Base-by-base conservation (phyloP, 2,113 vertebrate species). In the Sphyrna mokarran region DNA sequence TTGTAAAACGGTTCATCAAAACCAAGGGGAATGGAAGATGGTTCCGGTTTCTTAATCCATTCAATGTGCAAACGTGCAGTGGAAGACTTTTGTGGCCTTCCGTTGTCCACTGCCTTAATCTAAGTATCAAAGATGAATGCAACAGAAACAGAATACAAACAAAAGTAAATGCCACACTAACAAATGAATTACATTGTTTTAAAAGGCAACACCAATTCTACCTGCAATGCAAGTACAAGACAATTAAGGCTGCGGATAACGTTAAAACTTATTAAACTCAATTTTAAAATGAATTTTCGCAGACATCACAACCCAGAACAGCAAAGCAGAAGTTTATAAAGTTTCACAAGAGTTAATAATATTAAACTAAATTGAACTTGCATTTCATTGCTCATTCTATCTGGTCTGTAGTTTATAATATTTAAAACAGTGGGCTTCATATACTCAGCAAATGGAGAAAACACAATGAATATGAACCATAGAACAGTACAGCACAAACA, bases 21-120 rank as follows among this genome's bases (percentile, higher is more conserved):
- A 29, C 98, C 97, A 96, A 99, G 96, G 0, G 98, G 98, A 13
- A 96, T 0, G 0, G 97, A 95, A 0, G 98, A 98, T 2, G 98
- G 97, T 0, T 96, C 96, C 0, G 99, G 98, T 33, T 98, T 98
- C 86, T 98, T 98, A 85, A 99, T 98, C 99, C 99, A 99, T 96
- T 99, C 99, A 0, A 99, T 99, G 89, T 99, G 99, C 48, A 99
- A 98, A 23, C 99, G 98, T 0, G 98, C 99, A 0, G 98, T 98
- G 9, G 99, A 98, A 54, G 98, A 99, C 91, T 99, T 99, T 96
- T 99, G 99, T 69, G 99, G 99, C 48, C 99, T 98, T 1, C 99
- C 99, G 0, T 99, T 99, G 97, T 99, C 99, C 91, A 98, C 98
- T 0, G 98, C 99, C 97, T 99, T 99, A 96, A 99, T 98, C 99